Conservation (phyloP, 2,888 invertebrate genomes). For the Cacoxenus indagator region DNA sequence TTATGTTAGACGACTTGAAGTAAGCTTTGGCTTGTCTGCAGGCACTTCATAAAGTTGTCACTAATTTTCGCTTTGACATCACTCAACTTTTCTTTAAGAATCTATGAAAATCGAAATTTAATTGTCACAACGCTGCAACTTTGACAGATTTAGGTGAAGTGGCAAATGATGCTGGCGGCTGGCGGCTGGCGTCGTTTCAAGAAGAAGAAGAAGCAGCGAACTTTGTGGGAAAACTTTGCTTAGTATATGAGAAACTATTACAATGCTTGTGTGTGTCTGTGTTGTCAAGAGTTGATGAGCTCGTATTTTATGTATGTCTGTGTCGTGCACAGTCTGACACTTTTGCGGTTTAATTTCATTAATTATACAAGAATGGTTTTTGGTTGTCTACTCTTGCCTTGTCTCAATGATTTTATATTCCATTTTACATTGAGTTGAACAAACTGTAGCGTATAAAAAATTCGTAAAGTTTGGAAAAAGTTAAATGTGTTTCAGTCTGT, state of each 20-base stretch:
- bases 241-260: neutral
- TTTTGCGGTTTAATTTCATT: conserved; percentile 6
- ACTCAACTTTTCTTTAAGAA: neutral
- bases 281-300: neutral
- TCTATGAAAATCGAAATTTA: neutral
- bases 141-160: conserved; percentile 16
- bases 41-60: conserved; percentile 18
- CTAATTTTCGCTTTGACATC: conserved; percentile 1
- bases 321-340: conserved; percentile 1
- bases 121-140: neutral
- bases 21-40: neutral
- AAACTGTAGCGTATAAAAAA: neutral
- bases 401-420: too few relatives aligned
- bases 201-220: neutral
- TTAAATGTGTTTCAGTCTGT: neutral
- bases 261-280: neutral
- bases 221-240: neutral
- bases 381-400: neutral
- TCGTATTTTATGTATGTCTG: neutral
- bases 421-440: neutral
- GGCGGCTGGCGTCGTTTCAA: neutral
- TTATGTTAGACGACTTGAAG: neutral
- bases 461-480: neutral
- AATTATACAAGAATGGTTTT: conserved; percentile 1
- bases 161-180: neutral